phyloP scores from a whole-genome alignment of 2,113 vertebrate genomes.

The Mobula hypostoma region DNA sequence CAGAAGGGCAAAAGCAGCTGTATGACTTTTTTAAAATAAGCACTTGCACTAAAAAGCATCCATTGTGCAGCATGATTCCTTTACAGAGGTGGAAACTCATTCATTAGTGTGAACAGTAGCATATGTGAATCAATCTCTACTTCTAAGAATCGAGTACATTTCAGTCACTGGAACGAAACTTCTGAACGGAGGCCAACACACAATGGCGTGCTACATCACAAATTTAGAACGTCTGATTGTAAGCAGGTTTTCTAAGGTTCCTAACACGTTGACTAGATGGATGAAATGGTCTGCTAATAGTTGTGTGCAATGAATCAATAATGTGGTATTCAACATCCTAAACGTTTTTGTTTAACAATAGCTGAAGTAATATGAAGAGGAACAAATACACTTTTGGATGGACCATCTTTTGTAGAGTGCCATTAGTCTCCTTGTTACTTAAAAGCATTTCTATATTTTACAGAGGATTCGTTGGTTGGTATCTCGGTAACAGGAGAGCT shows the following conservation, averaged over 20 bases:
- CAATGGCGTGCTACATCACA: no score
- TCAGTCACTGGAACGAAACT: no score
- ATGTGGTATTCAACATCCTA: neutral
- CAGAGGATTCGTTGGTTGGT: constrained; percentile 65
- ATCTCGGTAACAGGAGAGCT: constrained; percentile 60
- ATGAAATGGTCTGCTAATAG: no score
- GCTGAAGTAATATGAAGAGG: no score
- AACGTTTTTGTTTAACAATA: neutral
- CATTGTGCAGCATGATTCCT: neutral
- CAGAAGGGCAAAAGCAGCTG: neutral
- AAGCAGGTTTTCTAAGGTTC: neutral
- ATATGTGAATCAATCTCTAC: no score
- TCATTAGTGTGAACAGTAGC: no score
- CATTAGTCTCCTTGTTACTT: neutral
- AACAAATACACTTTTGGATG: neutral
- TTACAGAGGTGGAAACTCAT: no score
- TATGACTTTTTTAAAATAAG: neutral
- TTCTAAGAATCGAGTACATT: no score
- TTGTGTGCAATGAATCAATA: neutral
- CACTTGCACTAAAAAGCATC: neutral
- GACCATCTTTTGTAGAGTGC: neutral
- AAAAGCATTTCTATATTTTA: constrained; percentile 38
- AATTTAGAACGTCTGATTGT: no score
- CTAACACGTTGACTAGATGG: no score
- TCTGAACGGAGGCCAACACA: no score